Evolutionary conservation across 1,140 invertebrate species (phyloP), one percentile per base, ranked within the genome.

Genomic region (Ostrea edulis): DNA sequence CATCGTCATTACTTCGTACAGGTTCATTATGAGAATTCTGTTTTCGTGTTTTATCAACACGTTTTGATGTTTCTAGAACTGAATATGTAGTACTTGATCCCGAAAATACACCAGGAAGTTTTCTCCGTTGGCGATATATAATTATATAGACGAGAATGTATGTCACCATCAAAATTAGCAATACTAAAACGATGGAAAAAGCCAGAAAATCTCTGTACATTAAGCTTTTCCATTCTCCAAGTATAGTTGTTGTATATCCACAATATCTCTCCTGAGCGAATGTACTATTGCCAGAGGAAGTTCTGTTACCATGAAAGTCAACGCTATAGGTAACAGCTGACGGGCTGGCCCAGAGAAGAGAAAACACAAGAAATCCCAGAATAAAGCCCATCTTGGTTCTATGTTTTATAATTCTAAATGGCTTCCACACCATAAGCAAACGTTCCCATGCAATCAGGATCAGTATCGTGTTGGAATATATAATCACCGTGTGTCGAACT

Each of bases 351-450:
- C 68, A 77, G 9, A 35, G 22, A 14, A 77, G 25, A 11, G 68
- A 29, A 77, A 77, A 77, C 14, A 77, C 14, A 7, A 77, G 29
- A 29, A 29, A 77, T 77, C 68, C 68, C 11, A 77, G 14, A 29
- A 77, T 77, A 8, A 22, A 77, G 8, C 12, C 68, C 22, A 11
- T 22, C 25, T 77, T 77, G 12, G 68, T 77, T 12, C 25, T 77
- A 29, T 25, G 9, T 2, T 25, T 77, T 25, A 77, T 35, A 25
- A 77, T 25, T 77, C 35, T 77, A 2, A 77, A 77, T 14, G 68
- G 68, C 14, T 77, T 77, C 68, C 68, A 77, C 25, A 77, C 68
- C 25, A 77, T 25, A 44, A 77, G 25, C 11, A 77, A 77, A 29
- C 68, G 68, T 25, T 77, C 68, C 22, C 14, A 29, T 11, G 68